These are phyloP conservation scores for Acanthurus tractus DNA, from an alignment of 2,797 vertebrate species.

Conservation along the genomic window DNA sequence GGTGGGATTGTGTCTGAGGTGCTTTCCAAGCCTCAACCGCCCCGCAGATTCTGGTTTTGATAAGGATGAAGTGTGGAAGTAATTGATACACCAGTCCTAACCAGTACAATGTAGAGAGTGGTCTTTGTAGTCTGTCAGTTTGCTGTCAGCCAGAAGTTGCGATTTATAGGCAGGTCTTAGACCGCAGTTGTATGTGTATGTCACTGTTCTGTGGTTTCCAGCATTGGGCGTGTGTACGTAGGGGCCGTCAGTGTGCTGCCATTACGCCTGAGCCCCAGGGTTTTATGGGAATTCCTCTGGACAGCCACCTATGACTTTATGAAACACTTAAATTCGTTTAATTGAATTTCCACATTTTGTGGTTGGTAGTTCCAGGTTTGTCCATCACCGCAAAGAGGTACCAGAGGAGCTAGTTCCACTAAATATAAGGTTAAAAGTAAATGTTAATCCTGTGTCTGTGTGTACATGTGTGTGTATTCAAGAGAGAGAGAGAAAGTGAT, in stretches of 20 bases:
- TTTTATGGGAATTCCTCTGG: constrained; percentile 88
- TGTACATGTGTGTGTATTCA: constrained; percentile 20
- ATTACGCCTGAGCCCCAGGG: constrained; percentile 71
- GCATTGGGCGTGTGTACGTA: constrained; percentile 69
- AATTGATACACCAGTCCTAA: constrained; percentile 40
- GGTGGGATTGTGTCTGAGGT: constrained; percentile 10
- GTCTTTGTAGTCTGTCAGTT: constrained; percentile 48
- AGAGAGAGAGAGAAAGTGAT: not conserved
- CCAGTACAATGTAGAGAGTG: constrained; percentile 23
- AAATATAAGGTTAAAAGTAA: constrained; percentile 70
- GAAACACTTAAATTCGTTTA: constrained; percentile 87
- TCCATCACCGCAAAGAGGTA: constrained; percentile 78
- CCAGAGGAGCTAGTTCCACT: constrained; percentile 71
- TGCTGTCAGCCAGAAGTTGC: constrained; percentile 35
- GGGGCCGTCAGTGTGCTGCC: constrained; percentile 63
- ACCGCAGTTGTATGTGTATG: constrained; percentile 75
- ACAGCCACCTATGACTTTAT: constrained; percentile 89
- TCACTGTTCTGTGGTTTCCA: constrained; percentile 76
- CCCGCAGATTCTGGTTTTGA: constrained; percentile 20
- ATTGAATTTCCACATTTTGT: constrained; percentile 90
- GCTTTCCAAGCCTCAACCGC: constrained; percentile 2
- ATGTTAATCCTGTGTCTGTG: constrained; percentile 53
- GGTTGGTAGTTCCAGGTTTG: constrained; percentile 80
- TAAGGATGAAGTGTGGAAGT: constrained; percentile 19
- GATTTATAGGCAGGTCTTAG: constrained; percentile 71